Conservation (phyloP, 92 coral and sea anemone species). For the Heliopora coerulea region DNA sequence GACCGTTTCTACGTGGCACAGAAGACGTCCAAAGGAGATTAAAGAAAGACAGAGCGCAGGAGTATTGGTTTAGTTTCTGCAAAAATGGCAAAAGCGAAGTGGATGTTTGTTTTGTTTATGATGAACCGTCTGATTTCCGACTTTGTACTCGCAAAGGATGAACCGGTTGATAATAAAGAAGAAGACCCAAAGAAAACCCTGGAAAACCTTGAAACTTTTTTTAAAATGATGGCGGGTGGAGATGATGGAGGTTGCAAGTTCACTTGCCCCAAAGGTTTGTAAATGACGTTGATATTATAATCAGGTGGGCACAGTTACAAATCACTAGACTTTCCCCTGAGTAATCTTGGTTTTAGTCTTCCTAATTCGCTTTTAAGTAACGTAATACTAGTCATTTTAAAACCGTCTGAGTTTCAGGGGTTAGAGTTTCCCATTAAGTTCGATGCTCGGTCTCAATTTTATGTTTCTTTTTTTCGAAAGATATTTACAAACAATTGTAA, state of each 20-base stretch:
- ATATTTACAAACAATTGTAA: no score
- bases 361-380: no score
- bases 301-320: no score
- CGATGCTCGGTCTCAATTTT: no score
- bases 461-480: no score
- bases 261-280: constrained; percentile 22
- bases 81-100: background rate
- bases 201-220: constrained; percentile 22
- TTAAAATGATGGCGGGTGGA: constrained; percentile 33
- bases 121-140: background rate
- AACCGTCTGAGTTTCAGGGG: no score
- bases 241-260: background rate
- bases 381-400: no score
- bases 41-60: background rate
- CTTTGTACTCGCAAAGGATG: background rate
- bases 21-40: background rate
- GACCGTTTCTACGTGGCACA: background rate
- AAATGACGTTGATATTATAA: background rate
- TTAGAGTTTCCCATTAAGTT: no score
- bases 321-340: no score
- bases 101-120: background rate
- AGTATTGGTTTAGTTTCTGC: background rate
- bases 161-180: background rate
- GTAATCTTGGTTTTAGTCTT: no score
- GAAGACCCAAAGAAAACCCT: constrained; percentile 5